These are phyloP conservation scores for Macaria liturata DNA, from an alignment of 2,888 invertebrate genomes.

Conservation along the genomic window DNA sequence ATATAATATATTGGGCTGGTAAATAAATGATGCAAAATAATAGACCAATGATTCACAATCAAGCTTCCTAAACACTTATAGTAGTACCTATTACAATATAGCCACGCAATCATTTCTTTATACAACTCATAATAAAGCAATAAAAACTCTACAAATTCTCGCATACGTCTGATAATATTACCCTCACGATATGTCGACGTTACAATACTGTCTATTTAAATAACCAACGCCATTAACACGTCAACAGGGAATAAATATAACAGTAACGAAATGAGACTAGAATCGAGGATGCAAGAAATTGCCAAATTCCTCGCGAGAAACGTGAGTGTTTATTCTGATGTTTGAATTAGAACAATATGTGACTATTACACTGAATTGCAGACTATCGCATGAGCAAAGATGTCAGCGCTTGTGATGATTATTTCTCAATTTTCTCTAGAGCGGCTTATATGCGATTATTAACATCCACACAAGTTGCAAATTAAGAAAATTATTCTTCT, in stretches of 20 bases:
- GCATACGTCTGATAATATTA: slow-evolving; percentile 10
- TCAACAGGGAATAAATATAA: slow-evolving; percentile 19
- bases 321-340: slow-evolving; percentile 10
- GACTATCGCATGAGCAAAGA: no score
- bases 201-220: slow-evolving; percentile 18
- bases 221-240: slow-evolving; percentile 15
- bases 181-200: slow-evolving; percentile 12
- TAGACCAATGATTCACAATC: no score
- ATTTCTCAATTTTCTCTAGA: no score
- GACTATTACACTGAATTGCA: no score
- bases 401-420: no score
- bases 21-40: no score
- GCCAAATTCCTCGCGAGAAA: slow-evolving; percentile 12
- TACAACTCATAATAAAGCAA: slow-evolving; percentile 5
- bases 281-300: slow-evolving; percentile 15
- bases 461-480: no score
- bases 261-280: slow-evolving; percentile 13
- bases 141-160: slow-evolving; percentile 8
- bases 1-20: no score
- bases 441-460: no score
- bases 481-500: no score
- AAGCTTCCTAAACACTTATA: no score
- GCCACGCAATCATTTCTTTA: neutral
- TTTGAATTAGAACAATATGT: slow-evolving; percentile 10
- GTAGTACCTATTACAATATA: no score